A percentile compares a stretch with the other conserved stretches of the same genome.
Evolutionary conservation across 2,113 vertebrate genomes (phyloP).

Genomic region (Cromileptes altivelis): DNA sequence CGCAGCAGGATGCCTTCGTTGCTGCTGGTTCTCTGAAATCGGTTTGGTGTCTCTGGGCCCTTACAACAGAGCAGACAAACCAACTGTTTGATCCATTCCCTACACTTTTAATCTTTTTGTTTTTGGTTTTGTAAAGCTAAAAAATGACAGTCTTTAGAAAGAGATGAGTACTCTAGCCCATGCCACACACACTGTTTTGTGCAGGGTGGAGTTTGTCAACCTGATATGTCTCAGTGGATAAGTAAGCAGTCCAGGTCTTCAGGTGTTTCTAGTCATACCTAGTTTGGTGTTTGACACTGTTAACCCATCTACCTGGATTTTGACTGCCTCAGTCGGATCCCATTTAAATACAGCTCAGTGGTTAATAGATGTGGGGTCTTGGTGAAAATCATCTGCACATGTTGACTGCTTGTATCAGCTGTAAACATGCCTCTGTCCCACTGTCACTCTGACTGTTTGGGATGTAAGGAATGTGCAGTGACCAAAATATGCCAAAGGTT

Average conservation of each 20-base stretch:
- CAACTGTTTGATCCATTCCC: neutral
- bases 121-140: neutral
- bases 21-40: too few species aligned
- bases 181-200: neutral
- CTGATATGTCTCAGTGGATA: neutral
- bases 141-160: too few species aligned
- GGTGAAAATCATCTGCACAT: slow-evolving; percentile 3
- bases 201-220: neutral
- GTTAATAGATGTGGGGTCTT: slow-evolving; percentile 1
- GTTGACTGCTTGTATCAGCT: neutral
- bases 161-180: too few species aligned
- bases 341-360: neutral
- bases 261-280: neutral
- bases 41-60: too few species aligned
- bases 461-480: slow-evolving; percentile 17
- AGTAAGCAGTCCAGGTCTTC: neutral
- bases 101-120: neutral
- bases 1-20: too few species aligned
- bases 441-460: neutral
- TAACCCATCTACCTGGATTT: neutral
- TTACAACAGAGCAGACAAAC: too few species aligned
- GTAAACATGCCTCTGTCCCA: slow-evolving; percentile 12
- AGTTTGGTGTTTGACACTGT: neutral
- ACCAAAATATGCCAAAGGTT: slow-evolving; percentile 22
- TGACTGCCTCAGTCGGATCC: neutral